Percentiles rank a stretch among this genome's conserved stretches.
Evolutionary conservation across 2,888 invertebrate genomes (phyloP).

Genomic region (Deilephila elpenor): DNA sequence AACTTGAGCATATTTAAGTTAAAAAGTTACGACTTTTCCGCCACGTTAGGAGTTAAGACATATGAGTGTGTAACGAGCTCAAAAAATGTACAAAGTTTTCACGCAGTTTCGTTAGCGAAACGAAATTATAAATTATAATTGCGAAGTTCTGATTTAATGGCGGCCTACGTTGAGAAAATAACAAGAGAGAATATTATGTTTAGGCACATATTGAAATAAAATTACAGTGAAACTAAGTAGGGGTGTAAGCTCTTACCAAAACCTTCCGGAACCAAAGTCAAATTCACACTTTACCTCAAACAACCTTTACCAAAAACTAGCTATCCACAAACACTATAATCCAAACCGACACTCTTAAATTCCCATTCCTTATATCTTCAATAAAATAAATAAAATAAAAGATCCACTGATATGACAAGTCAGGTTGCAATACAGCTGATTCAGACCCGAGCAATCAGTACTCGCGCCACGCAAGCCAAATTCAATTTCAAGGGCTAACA

Average conservation of each 20-base stretch:
- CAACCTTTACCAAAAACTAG: background rate
- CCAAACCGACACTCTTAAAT: background rate
- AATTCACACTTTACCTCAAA: background rate
- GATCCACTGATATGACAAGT: conserved; percentile 36
- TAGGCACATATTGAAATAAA: no score
- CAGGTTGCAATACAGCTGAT: conserved; percentile 44
- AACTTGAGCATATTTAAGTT: conserved; percentile 2
- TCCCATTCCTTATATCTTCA: background rate
- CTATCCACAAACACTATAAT: no score
- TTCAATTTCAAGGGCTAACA: conserved; percentile 54
- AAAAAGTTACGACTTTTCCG: background rate
- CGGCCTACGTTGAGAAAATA: no score
- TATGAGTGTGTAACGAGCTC: background rate
- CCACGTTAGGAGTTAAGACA: conserved; percentile 6
- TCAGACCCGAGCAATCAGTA: conserved; percentile 52
- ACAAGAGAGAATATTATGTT: no score
- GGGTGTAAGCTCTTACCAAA: no score
- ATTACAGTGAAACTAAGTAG: no score
- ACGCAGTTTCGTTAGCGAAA: background rate
- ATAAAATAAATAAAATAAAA: background rate
- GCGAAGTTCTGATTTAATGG: background rate
- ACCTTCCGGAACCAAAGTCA: no score
- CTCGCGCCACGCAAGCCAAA: conserved; percentile 44
- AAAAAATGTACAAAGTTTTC: background rate
- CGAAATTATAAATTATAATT: background rate